Evolutionary conservation across 2,797 vertebrate genomes (phyloP), one percentile per base, ranked within the genome.

Genomic region (Paratrypauchen microcephalus): DNA sequence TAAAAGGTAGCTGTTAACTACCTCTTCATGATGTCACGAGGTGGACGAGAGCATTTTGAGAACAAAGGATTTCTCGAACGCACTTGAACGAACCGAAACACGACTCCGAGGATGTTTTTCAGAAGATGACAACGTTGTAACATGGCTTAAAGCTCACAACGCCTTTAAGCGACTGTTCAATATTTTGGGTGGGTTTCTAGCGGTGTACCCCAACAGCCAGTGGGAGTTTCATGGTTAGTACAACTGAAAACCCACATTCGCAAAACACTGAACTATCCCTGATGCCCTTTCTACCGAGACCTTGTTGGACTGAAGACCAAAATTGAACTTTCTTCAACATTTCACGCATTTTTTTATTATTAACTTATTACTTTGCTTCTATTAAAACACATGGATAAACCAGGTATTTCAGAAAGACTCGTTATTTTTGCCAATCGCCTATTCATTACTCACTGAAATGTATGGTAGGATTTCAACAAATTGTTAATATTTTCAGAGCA

Each of bases 241-340:
- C 3, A 54, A 54, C n/a, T 21, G 50, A 54, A 54, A 54, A 9
- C 15, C 23, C 30, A 15, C 19, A 21, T 21, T 61, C 6, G n/a
- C 1, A 19, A 18, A 64, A 64, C 28, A 64, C 41, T 64, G 61
- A 26, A 64, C 61, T 47, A 47, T 47, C 61, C 23, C 41, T 23
- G 26, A 66, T 4, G 28, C 48, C 28, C 15, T 66, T 54, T 39
- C 65, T 66, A 54, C 65, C 50, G 23, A 54, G 65, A 66, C 65
- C 50, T 16, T 2, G 50, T 66, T 11, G 28, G 48, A 55, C 19
- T 12, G 5, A 54, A n/a, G 5, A 32, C 47, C 48, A 54, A 54
- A 30, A 32, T 16, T 5, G 3, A 13, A 41, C 41, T 15, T 30
- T 56, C 1, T 8, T 5, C 54, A 24, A 26, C 54, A 13, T 24